These are phyloP conservation scores for Aporophyla nigra DNA, from an alignment of 2,888 invertebrate genomes.

Conservation along the genomic window DNA sequence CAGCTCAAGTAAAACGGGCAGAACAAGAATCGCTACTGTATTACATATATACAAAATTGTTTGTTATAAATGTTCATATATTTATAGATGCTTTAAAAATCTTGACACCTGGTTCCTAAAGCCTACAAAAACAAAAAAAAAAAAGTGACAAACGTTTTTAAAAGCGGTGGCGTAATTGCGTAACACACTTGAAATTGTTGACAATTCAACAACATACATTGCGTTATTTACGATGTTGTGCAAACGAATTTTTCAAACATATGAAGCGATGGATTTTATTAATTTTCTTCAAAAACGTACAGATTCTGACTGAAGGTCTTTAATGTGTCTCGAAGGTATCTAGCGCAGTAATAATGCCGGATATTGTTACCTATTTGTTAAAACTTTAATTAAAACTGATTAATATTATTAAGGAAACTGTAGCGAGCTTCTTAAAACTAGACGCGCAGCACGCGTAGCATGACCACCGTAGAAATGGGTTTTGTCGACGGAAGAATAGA, in stretches of 20 bases:
- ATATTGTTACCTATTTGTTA: background rate
- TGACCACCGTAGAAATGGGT: no score
- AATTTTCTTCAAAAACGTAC: background rate
- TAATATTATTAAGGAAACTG: background rate
- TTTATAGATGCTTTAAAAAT: background rate
- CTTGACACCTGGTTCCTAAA: no score
- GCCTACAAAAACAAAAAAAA: background rate
- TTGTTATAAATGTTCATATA: background rate
- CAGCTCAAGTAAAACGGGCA: slow-evolving; percentile 93
- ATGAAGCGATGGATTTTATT: background rate
- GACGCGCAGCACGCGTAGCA: no score
- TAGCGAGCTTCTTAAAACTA: slow-evolving; percentile 29
- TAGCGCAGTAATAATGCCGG: no score
- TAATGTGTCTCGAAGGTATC: no score
- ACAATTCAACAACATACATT: background rate
- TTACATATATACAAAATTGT: background rate
- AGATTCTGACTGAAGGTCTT: no score
- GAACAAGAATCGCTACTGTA: background rate
- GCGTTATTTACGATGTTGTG: background rate
- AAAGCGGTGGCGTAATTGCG: background rate
- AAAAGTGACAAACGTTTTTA: background rate
- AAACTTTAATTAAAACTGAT: background rate
- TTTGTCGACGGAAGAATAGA: no score
- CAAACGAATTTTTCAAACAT: background rate
- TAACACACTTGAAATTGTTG: background rate